Conservation (phyloP, 1,140 invertebrate genomes). For the Cepaea nemoralis region DNA sequence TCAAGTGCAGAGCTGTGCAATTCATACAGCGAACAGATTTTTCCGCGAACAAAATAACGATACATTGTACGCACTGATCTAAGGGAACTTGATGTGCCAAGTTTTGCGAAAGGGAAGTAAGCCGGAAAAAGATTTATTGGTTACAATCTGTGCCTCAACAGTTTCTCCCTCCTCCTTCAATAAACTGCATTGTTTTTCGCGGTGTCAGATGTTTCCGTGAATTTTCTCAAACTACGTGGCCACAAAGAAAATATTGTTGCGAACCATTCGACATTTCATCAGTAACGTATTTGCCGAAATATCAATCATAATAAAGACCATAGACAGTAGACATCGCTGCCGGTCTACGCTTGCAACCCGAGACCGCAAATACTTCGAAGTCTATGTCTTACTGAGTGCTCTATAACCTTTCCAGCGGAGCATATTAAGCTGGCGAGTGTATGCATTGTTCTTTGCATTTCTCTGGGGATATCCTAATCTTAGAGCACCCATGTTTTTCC, state of each 20-base stretch:
- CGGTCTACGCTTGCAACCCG: no score
- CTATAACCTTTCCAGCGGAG: constrained; percentile 2
- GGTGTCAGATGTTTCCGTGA: background rate
- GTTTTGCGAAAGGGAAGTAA: no score
- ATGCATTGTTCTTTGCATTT: background rate
- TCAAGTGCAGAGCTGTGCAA: no score
- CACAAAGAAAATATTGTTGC: background rate
- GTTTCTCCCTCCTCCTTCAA: background rate
- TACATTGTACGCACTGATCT: no score
- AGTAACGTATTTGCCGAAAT: background rate
- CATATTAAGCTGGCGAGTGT: constrained; percentile 22
- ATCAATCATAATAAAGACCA: background rate
- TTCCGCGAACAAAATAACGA: no score
- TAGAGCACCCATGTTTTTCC: constrained; percentile 1
- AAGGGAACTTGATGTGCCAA: background rate
- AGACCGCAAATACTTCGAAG: background rate
- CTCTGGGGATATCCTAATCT: constrained; percentile 23
- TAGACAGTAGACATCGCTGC: no score
- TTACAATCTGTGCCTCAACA: background rate
- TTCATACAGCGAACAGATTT: no score
- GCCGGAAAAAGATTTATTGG: background rate
- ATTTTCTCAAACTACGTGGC: background rate
- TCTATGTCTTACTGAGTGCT: background rate
- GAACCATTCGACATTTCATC: background rate
- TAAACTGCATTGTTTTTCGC: background rate